Base-by-base conservation (phyloP, 2,888 invertebrate species). In the Brachyptera putata region DNA sequence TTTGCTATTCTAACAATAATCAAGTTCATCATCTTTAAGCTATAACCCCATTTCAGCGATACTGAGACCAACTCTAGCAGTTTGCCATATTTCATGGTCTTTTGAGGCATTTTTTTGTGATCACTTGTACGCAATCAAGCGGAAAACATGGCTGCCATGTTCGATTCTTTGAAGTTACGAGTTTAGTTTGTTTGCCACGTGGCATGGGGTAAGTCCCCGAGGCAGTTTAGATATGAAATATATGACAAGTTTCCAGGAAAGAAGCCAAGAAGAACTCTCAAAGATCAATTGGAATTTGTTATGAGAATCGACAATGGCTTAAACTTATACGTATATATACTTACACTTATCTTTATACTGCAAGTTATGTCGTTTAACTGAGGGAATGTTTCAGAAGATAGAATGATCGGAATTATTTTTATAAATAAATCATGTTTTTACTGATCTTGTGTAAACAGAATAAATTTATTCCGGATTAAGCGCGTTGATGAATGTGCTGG, bases 91-190 rank as follows among this genome's bases (percentile, higher is more conserved):
- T 30, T 30, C 30, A 30, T 30, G 11, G 11, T 11, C 43, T 21
- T 16, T 3, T 13, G 4, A 13, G 37, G 59, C 39, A n/a, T n/a
- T n/a, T 59, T 50, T 57, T 41, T 58, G 37, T 16, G 53, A 57
- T 24, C 21, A 25, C 30, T 25, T 41, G 39, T 34, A 57, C 16
- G 41, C 62, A 55, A 55, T 60, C 57, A 60, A 39, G 57, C 57
- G 62, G 62, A 60, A 62, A 62, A 62, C 62, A 57, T 60, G 60
- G 48, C 62, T 55, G 61, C 61, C 61, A 61, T 61, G 41, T 56
- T 56, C 43, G 56, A 57, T 22, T 26, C 53, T 22, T 43, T 43
- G 43, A 43, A 43, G 43, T 43, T 39, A 43, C 43, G 43, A 43
- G 43, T 18, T 5, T 43, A 43, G 39, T 39, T 14, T 39, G 50